A percentile compares a stretch with the other conserved stretches of the same genome.
Conservation (phyloP, 2,113 vertebrate genomes). For the Octodon degus region DNA sequence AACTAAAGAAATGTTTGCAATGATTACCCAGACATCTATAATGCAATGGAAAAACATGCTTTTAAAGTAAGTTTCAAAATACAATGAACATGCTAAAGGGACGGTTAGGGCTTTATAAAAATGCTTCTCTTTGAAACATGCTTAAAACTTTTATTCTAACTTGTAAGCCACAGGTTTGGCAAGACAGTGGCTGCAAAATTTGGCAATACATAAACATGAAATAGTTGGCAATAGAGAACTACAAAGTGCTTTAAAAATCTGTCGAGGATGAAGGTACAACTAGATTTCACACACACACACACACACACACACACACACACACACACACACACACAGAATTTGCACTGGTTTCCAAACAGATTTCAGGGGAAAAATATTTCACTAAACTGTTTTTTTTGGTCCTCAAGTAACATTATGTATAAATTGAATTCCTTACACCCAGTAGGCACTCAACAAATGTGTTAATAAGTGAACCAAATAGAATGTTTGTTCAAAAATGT, state of each 20-base stretch:
- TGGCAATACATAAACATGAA: conserved; percentile 91
- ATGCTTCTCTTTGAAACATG: conserved; percentile 84
- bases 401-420: conserved; percentile 85
- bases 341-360: conserved; percentile 85
- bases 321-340: conserved; percentile 69
- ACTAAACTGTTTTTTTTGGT: conserved; percentile 87
- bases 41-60: conserved; percentile 87
- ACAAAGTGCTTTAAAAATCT: conserved; percentile 96
- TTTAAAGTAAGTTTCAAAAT: conserved; percentile 80
- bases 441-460: conserved; percentile 73
- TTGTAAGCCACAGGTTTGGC: conserved; percentile 84
- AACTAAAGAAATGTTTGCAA: conserved; percentile 88
- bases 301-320: conserved; percentile 48
- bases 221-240: conserved; percentile 95
- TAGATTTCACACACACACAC: conserved; percentile 83
- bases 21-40: conserved; percentile 87
- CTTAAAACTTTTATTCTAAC: conserved; percentile 81
- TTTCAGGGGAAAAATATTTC: conserved; percentile 78
- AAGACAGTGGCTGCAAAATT: conserved; percentile 85
- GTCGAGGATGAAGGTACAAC: conserved; percentile 86
- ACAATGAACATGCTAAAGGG: conserved; percentile 81
- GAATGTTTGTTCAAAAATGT: conserved; percentile 77
- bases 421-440: conserved; percentile 70
- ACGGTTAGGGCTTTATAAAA: conserved; percentile 77
- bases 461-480: conserved; percentile 64